Evolutionary conservation across 1,140 invertebrate genomes (phyloP).

Genomic region (Heliconius melpomene): DNA sequence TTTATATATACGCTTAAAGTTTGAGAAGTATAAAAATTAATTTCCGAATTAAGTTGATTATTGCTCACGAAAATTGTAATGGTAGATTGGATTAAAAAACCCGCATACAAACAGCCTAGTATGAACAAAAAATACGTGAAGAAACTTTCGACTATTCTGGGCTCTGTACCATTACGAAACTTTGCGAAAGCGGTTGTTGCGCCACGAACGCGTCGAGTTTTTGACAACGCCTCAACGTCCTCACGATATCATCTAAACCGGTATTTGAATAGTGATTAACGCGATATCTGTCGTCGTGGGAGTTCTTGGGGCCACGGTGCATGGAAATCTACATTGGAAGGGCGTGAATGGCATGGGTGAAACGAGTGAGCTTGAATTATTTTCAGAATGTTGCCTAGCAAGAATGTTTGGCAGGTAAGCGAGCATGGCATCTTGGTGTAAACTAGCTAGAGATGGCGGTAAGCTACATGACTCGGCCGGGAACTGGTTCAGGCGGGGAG

Average conservation of each 20-base stretch:
- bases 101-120: neutral
- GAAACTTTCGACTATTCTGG: slow-evolving; percentile 70
- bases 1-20: slow-evolving; percentile 13
- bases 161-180: slow-evolving; percentile 60
- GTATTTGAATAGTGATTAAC: slow-evolving; percentile 52
- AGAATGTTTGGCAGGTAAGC: slow-evolving; percentile 63
- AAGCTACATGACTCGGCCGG: slow-evolving; percentile 58
- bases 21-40: neutral
- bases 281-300: slow-evolving; percentile 44
- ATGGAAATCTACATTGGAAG: slow-evolving; percentile 12
- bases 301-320: slow-evolving; percentile 39
- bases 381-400: slow-evolving; percentile 50
- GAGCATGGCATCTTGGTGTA: slow-evolving; percentile 56
- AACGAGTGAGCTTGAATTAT: slow-evolving; percentile 34
- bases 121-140: slow-evolving; percentile 55
- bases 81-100: neutral
- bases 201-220: slow-evolving; percentile 48
- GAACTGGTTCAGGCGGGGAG: slow-evolving; percentile 66
- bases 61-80: neutral
- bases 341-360: slow-evolving; percentile 13
- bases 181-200: slow-evolving; percentile 69
- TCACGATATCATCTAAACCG: slow-evolving; percentile 56
- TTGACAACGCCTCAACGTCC: slow-evolving; percentile 47
- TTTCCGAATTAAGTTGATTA: slow-evolving; percentile 10
- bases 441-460: slow-evolving; percentile 72